These are phyloP conservation scores for Pagrus major DNA, from an alignment of 2,113 vertebrate species.

Conservation along the genomic window DNA sequence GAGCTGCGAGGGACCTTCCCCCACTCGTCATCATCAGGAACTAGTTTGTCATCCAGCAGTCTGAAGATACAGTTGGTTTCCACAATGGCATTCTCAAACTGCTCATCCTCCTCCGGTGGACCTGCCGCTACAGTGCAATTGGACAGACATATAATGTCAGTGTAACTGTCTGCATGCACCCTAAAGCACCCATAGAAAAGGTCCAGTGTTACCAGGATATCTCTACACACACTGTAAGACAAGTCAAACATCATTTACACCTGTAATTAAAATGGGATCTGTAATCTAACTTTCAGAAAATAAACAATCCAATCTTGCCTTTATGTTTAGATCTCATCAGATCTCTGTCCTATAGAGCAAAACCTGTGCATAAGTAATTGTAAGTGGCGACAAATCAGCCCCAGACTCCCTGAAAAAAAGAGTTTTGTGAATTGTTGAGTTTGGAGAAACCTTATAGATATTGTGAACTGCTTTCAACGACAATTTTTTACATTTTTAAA, in stretches of 20 bases:
- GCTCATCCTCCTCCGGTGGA: constrained; percentile 93
- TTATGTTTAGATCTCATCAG: too few relatives aligned
- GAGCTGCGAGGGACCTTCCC: constrained; percentile 92
- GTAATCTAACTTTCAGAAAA: too few relatives aligned
- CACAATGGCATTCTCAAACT: constrained; percentile 94
- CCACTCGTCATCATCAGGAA: constrained; percentile 97
- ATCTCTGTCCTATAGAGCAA: too few relatives aligned
- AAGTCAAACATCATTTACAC: not conserved
- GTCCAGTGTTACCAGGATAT: not conserved
- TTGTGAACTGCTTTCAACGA: too few relatives aligned
- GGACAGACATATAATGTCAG: not conserved
- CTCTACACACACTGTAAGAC: not conserved
- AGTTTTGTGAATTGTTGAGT: too few relatives aligned
- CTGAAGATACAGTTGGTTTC: constrained; percentile 99
- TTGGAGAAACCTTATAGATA: too few relatives aligned
- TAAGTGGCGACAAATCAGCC: too few relatives aligned
- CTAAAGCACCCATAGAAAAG: not conserved
- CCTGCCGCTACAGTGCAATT: constrained; percentile 85
- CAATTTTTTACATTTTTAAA: too few relatives aligned
- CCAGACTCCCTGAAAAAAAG: too few relatives aligned
- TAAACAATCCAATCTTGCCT: too few relatives aligned
- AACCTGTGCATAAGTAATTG: too few relatives aligned
- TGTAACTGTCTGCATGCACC: not conserved
- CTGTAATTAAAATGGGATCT: too few relatives aligned
- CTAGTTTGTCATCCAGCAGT: constrained; percentile 93